These are phyloP conservation scores for Mesoligia furuncula DNA, from an alignment of 2,888 invertebrate genomes.

Conservation along the genomic window DNA sequence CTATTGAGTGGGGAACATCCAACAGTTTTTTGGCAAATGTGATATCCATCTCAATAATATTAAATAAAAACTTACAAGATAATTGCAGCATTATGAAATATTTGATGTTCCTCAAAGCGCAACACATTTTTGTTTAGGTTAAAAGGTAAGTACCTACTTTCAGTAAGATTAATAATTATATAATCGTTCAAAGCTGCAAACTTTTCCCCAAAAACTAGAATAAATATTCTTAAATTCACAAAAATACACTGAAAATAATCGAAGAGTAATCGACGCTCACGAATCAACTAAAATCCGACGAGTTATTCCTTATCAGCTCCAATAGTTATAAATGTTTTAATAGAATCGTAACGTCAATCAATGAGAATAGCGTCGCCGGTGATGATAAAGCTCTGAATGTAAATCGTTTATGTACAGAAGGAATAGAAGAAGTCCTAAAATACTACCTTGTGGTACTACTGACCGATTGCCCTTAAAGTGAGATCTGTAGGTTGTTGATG, in stretches of 20 bases:
- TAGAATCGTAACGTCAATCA: conserved; percentile 7
- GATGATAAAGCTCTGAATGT: no score
- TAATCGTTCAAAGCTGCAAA: neutral
- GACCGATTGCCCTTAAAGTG: no score
- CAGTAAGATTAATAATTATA: neutral
- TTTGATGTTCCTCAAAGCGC: conserved; percentile 13
- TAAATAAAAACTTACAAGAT: conserved; percentile 26
- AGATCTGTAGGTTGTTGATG: no score
- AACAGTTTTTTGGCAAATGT: neutral
- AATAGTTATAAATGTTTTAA: conserved; percentile 16
- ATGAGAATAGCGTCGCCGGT: neutral
- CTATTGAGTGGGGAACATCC: neutral
- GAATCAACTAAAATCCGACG: neutral
- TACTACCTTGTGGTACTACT: no score
- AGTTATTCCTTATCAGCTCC: conserved; percentile 25
- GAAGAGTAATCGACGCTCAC: neutral
- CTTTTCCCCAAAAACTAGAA: neutral
- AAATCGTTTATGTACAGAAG: no score
- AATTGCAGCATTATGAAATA: conserved; percentile 19
- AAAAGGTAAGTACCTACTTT: neutral
- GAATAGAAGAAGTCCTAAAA: no score
- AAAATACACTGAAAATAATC: neutral
- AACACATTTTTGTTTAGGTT: conserved; percentile 17
- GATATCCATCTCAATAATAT: neutral
- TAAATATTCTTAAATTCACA: neutral